Evolutionary conservation across 2,113 vertebrate species (phyloP).

Genomic region (Anoura caudifer): DNA sequence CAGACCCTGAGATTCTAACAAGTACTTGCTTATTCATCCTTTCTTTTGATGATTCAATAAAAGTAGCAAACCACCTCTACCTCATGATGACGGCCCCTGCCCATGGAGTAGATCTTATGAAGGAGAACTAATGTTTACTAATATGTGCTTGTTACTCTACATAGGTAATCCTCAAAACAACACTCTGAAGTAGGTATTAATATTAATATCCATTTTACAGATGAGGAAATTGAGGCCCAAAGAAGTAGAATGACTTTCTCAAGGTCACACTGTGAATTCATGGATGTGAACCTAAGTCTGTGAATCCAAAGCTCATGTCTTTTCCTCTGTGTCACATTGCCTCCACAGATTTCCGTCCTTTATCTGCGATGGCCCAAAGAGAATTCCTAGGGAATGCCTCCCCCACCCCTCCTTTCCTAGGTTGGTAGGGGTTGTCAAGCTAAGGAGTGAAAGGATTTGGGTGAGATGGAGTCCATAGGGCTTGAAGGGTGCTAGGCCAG

Average conservation of each 20-base stretch:
- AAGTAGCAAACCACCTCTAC: background rate
- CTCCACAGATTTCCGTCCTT: background rate
- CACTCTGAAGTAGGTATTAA: background rate
- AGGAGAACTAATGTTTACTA: background rate
- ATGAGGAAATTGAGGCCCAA: conserved; percentile 51
- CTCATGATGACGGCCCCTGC: background rate
- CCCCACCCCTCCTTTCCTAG: background rate
- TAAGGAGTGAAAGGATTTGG: background rate
- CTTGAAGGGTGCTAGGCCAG: background rate
- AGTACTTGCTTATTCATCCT: conserved; percentile 55
- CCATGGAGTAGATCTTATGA: background rate
- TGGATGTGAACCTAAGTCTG: background rate
- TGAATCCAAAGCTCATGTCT: background rate
- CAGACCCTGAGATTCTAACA: background rate
- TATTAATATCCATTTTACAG: conserved; percentile 58
- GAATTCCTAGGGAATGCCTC: background rate
- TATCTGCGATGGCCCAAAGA: background rate
- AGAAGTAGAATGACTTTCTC: conserved; percentile 64
- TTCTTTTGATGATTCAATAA: conserved; percentile 26
- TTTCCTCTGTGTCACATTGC: background rate
- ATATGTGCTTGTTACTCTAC: background rate
- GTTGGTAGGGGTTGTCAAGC: background rate
- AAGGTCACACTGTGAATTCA: conserved; percentile 63
- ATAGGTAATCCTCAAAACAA: background rate
- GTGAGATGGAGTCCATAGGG: background rate